A percentile compares a stretch with the other conserved stretches of the same genome.
Conservation (phyloP, 2,797 vertebrate species). For the Megaceryle alcyon region DNA sequence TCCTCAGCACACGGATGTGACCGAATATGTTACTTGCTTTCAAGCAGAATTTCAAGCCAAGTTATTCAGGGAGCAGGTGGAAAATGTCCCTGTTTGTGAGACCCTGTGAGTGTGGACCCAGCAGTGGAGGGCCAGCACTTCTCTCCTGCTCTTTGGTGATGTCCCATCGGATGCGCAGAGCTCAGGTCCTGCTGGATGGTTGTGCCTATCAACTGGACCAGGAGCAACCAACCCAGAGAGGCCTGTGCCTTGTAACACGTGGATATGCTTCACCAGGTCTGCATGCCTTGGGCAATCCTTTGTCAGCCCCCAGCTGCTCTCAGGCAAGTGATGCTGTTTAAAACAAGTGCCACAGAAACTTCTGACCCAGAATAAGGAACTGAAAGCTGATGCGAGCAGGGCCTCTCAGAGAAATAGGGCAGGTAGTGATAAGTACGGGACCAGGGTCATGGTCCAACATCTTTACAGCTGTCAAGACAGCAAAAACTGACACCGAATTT, state of each 20-base stretch:
- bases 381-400: background rate
- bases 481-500: background rate
- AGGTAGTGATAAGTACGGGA: background rate
- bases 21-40: background rate
- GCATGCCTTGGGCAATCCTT: background rate
- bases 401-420: background rate
- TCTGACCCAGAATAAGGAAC: background rate
- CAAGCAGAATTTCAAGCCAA: background rate
- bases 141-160: background rate
- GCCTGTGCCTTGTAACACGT: rapidly evolving
- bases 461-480: background rate
- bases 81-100: background rate
- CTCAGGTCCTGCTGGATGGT: rapidly evolving
- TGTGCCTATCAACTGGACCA: background rate
- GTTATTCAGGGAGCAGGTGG: background rate
- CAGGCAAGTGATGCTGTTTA: background rate
- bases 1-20: rapidly evolving
- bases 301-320: background rate
- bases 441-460: background rate
- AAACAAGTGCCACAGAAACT: background rate
- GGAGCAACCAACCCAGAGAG: background rate
- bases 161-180: background rate
- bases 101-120: background rate
- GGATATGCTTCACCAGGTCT: background rate
- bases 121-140: background rate